phyloP scores from a whole-genome alignment of 2,113 vertebrate genomes.

The Pycnonotus jocosus region DNA sequence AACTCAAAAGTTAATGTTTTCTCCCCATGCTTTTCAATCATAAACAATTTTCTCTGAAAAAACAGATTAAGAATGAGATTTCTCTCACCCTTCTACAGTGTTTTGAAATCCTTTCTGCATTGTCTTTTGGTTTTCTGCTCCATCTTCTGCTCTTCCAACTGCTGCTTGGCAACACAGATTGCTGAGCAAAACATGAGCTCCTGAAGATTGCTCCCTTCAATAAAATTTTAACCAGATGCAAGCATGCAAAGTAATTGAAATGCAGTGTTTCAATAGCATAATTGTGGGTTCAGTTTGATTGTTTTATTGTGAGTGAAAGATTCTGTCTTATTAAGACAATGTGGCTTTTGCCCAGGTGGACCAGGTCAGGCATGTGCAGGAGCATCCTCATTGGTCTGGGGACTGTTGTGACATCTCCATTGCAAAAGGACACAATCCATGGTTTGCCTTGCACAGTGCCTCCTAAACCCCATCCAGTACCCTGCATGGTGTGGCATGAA shows the following conservation, averaged over 20 bases:
- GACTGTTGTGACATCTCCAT: not conserved
- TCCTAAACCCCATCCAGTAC: not conserved
- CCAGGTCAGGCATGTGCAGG: not conserved
- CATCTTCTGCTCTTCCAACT: not conserved
- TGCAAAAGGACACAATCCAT: not conserved
- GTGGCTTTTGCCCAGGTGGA: not conserved
- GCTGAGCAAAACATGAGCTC: not conserved
- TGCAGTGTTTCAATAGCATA: not conserved
- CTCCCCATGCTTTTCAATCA: not conserved
- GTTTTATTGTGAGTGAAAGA: not conserved
- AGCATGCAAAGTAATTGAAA: not conserved
- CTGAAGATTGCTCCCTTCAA: not conserved
- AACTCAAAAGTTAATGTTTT: not conserved
- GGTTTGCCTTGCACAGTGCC: not conserved
- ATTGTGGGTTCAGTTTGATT: not conserved
- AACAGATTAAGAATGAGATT: not conserved
- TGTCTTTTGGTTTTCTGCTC: not conserved
- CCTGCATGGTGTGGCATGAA: not conserved
- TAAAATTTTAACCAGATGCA: constrained; percentile 8
- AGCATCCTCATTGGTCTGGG: not conserved
- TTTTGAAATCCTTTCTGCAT: not conserved
- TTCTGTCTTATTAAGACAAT: not conserved
- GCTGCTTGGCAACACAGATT: constrained; percentile 12
- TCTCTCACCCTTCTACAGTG: not conserved
- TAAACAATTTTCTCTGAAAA: constrained; percentile 14